A percentile compares a stretch with the other conserved stretches of the same genome.
These are phyloP conservation scores for Abramis brama DNA, from an alignment of 2,113 vertebrate genomes.

Conservation along the genomic window DNA sequence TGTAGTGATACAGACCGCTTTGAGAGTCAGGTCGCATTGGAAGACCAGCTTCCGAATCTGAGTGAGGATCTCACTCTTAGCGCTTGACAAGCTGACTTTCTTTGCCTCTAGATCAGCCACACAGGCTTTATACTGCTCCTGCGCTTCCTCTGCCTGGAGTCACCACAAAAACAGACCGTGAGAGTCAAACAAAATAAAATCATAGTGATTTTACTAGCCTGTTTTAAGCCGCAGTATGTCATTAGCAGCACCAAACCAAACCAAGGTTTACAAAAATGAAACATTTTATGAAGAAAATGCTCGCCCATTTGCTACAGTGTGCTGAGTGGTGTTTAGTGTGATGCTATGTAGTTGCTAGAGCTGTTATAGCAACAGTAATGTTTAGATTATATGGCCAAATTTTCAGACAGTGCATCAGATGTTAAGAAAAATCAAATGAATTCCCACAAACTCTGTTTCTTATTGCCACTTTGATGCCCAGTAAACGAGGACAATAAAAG, in stretches of 20 bases:
- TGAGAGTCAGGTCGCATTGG: conserved; percentile 96
- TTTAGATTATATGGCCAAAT: not conserved
- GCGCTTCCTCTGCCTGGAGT: conserved; percentile 89
- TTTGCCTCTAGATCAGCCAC: conserved; percentile 85
- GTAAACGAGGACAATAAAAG: conserved; percentile 23
- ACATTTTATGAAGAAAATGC: not conserved
- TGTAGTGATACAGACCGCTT: conserved; percentile 84
- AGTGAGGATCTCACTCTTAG: conserved; percentile 87
- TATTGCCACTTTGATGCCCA: conserved; percentile 3
- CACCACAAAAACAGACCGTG: not conserved
- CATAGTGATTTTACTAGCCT: not conserved
- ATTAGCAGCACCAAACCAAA: not conserved
- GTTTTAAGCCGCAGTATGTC: not conserved
- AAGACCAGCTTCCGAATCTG: conserved; percentile 91
- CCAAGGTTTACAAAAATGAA: not conserved
- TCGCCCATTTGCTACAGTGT: not conserved
- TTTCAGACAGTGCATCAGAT: not conserved
- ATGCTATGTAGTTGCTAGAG: not conserved
- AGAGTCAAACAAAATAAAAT: conserved; percentile 6
- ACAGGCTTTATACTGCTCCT: conserved; percentile 88
- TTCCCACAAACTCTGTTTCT: conserved; percentile 7
- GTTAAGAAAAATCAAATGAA: not conserved
- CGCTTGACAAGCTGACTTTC: conserved; percentile 80
- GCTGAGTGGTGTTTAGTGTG: not conserved
- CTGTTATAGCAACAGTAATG: not conserved